A percentile compares a stretch with the other conserved stretches of the same genome.
Conservation (phyloP, 2,797 vertebrate species). For the Anas capensis region DNA sequence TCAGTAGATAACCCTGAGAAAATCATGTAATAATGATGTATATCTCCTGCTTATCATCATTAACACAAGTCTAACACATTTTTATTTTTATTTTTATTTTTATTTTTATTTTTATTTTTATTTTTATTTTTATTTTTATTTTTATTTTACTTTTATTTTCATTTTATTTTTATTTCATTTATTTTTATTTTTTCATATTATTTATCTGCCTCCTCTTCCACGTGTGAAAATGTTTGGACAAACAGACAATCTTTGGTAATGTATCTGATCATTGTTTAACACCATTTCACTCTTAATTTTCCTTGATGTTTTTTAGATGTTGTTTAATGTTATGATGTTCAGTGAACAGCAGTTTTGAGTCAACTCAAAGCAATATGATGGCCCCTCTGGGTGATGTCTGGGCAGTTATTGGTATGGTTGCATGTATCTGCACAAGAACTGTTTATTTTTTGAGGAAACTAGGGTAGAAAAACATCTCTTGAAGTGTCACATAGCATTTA, state of each 20-base stretch:
- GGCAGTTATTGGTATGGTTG: not conserved
- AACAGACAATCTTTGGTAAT: not conserved
- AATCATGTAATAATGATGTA: not conserved
- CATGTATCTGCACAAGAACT: not conserved
- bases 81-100: not conserved
- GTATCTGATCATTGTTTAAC: accelerated
- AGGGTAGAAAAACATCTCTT: not conserved
- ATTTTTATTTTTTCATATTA: not conserved
- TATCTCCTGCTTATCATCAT: not conserved
- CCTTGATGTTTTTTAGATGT: not conserved
- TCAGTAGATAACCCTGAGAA: not conserved
- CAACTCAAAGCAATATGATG: not conserved
- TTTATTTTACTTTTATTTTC: too few relatives aligned
- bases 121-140: not conserved
- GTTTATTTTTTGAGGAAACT: not conserved
- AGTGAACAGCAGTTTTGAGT: not conserved
- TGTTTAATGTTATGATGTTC: not conserved
- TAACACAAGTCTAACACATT: not conserved
- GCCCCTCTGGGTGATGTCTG: not conserved
- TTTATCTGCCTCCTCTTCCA: not conserved
- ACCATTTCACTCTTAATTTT: not conserved
- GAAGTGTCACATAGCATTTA: not conserved
- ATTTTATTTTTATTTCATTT: not conserved
- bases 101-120: not conserved
- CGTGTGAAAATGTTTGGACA: not conserved